Conservation (phyloP, 2,113 vertebrate genomes). For the Todiramphus chloris region DNA sequence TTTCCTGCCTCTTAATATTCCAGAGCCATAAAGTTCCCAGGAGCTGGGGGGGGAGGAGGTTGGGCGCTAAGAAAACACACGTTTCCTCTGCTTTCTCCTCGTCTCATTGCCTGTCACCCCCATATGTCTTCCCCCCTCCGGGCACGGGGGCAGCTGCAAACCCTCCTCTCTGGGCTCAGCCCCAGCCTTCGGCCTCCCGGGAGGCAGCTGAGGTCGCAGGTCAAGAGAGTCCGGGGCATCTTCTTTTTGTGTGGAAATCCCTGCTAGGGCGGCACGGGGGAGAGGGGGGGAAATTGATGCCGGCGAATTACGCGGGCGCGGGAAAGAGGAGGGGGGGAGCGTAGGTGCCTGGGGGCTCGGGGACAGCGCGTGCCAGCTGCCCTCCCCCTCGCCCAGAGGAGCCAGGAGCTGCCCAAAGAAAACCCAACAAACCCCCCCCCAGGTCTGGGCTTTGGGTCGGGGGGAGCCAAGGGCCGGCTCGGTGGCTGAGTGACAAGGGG, state of each 20-base stretch:
- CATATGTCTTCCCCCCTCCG: slow-evolving; percentile 11
- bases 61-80: not conserved
- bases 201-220: slow-evolving; percentile 33
- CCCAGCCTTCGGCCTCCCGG: not conserved
- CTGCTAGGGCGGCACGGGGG: not conserved
- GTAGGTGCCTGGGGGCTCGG: not conserved
- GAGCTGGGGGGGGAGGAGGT: too few species aligned
- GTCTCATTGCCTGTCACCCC: not conserved
- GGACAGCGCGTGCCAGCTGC: not conserved
- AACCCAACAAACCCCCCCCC: too few species aligned
- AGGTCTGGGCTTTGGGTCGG: not conserved
- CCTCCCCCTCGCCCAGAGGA: not conserved
- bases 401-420: not conserved
- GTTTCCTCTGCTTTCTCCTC: not conserved
- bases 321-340: too few species aligned
- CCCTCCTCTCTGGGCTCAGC: slow-evolving; percentile 21
- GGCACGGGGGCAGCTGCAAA: slow-evolving; percentile 56
- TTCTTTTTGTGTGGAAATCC: slow-evolving; percentile 2
- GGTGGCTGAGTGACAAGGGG: too few species aligned
- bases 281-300: not conserved
- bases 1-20: slow-evolving; percentile 30
- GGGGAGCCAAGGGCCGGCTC: not conserved
- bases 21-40: slow-evolving; percentile 19
- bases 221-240: slow-evolving; percentile 29
- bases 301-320: not conserved